Base-by-base conservation (phyloP, 2,888 invertebrate genomes). In the Agrochola circellaris region DNA sequence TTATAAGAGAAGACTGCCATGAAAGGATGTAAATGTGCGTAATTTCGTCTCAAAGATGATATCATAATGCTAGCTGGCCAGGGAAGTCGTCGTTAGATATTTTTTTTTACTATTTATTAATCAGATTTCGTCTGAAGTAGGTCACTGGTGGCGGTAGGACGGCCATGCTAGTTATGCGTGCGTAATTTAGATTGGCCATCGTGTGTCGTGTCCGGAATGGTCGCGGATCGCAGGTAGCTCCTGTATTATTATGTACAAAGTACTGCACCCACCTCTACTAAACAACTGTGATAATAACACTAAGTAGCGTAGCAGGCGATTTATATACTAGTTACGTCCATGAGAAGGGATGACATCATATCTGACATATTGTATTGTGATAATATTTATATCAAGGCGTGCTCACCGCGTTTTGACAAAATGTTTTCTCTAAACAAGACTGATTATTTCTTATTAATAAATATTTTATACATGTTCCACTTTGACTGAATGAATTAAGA, bases 241-340 rank as follows among this genome's bases (percentile, higher is more conserved):
- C 95, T 95, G 96, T 95, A 94, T 95, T 94, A 93, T 93, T 93
- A 93, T 96, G 96, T 97, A 97, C 97, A 96, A 96, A 96, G 96
- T 96, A 96, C 96, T 96, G 94, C 96, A 96, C 97, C 97, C 97
- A 97, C 97, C 97, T 97, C 97, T 96, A 95, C 95, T 96, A 96
- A 97, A 96, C 96, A 97, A 96, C 97, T 97, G 97, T 97, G 97
- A 97, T 97, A 97, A 96, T 97, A 97, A 96, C 96, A 96, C 97
- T 97, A 97, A 97, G 97, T 97, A 97, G 97, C 96, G 93, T 97
- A 97, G 96, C 96, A 96, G 96, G 96, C 95, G 95, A 96, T 96
- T 96, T 96, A 95, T 96, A 96, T 95, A 95, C 95, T 96, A 96
- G 96, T 95, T 95, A 95, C 96, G 97, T 97, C 97, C 97, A 95